Conservation (phyloP, 1,140 invertebrate genomes). For the Pogonognathellus flavescens region DNA sequence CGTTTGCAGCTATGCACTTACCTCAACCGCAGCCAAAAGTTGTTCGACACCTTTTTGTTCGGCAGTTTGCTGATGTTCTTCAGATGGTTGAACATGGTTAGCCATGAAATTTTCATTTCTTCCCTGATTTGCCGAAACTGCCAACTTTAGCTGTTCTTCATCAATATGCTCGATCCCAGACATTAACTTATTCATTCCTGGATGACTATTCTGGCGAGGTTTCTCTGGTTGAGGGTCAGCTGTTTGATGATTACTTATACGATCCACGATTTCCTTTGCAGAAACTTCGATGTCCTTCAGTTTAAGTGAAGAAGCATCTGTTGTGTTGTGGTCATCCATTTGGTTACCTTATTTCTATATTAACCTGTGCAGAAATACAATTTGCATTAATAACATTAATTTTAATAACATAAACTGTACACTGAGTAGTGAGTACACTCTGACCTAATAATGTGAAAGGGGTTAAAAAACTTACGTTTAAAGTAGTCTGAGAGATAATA, state of each 20-base stretch:
- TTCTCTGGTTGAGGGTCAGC: not conserved
- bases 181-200: slow-evolving; percentile 6
- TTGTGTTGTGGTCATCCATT: not conserved
- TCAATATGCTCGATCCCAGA: slow-evolving; percentile 23
- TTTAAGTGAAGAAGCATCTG: not conserved
- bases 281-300: slow-evolving; percentile 64
- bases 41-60: slow-evolving; percentile 51
- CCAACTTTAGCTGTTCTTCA: slow-evolving; percentile 29
- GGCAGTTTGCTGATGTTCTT: not conserved
- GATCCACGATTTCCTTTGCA: slow-evolving; percentile 64
- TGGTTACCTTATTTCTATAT: not conserved
- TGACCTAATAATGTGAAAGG: no score
- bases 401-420: no score
- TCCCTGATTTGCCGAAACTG: not conserved
- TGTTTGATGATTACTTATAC: slow-evolving; percentile 53
- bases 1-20: not conserved
- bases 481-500: no score
- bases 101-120: not conserved
- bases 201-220: not conserved
- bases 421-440: no score
- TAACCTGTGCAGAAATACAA: no score
- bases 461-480: no score
- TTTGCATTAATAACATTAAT: no score
- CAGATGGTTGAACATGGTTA: not conserved
- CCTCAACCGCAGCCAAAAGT: slow-evolving; percentile 38